Percentiles rank a stretch among this genome's conserved stretches.
These are phyloP conservation scores for Colistium nudipinnis DNA, from an alignment of 2,113 vertebrate genomes.

Conservation along the genomic window DNA sequence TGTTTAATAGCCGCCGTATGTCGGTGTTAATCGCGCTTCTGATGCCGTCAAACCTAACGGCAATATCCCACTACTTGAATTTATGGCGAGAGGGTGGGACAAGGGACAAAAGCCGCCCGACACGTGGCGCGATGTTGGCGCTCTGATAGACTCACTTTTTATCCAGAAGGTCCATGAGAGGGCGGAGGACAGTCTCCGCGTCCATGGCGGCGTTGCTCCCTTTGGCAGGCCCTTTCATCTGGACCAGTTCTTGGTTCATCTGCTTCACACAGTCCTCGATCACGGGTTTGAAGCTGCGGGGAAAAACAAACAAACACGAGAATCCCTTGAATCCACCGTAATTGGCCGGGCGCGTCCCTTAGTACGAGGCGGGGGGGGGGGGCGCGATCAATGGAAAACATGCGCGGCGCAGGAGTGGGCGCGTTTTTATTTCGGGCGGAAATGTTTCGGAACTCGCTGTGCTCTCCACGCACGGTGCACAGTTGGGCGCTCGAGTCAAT, in stretches of 20 bases:
- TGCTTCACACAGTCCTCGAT: slow-evolving; percentile 95
- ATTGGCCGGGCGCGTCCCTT: neutral
- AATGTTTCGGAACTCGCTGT: slow-evolving; percentile 39
- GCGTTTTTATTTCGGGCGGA: slow-evolving; percentile 32
- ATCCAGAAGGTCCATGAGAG: slow-evolving; percentile 97
- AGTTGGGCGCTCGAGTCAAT: slow-evolving; percentile 27
- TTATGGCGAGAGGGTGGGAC: too few relatives aligned
- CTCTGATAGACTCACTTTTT: slow-evolving; percentile 94
- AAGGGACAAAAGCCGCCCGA: too few relatives aligned
- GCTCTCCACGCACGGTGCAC: slow-evolving; percentile 19
- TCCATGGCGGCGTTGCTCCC: slow-evolving; percentile 91
- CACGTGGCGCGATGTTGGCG: too few relatives aligned
- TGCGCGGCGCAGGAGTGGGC: neutral
- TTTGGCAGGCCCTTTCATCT: slow-evolving; percentile 88
- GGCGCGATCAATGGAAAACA: slow-evolving; percentile 19
- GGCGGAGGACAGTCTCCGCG: slow-evolving; percentile 90
- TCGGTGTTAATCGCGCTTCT: neutral
- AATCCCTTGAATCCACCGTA: neutral
- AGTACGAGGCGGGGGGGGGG: neutral
- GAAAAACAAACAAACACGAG: slow-evolving; percentile 9
- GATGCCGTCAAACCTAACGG: neutral
- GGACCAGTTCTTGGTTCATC: slow-evolving; percentile 92
- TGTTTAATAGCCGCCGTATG: neutral
- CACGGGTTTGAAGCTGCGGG: slow-evolving; percentile 88
- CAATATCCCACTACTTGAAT: too few relatives aligned